Evolutionary conservation across 2,797 vertebrate species (phyloP).

Genomic region (Schizopygopsis pylzovi): DNA sequence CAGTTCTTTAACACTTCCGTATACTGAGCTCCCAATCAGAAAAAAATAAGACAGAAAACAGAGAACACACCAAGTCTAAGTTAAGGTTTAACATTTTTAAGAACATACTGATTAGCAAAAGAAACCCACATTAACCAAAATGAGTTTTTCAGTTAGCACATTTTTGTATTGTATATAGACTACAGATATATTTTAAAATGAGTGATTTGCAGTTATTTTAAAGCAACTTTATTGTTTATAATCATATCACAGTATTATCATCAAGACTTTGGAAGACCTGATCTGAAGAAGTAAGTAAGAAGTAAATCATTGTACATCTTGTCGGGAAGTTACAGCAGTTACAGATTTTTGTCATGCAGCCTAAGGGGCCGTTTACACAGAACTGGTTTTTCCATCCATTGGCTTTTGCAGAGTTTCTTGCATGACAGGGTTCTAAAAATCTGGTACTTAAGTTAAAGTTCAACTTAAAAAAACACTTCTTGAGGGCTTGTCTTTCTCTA

Average conservation of each 20-base stretch:
- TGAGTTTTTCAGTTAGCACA: background rate
- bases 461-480: too few species aligned
- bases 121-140: background rate
- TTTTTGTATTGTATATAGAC: background rate
- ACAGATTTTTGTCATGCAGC: too few species aligned
- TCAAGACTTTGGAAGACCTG: background rate
- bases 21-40: too few species aligned
- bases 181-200: background rate
- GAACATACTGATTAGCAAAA: background rate
- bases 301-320: background rate
- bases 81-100: too few species aligned
- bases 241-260: background rate
- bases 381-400: too few species aligned
- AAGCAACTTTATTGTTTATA: background rate
- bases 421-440: too few species aligned
- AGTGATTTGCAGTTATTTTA: background rate
- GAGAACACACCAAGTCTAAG: background rate
- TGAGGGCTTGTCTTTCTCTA: too few species aligned
- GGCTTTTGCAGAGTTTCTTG: too few species aligned
- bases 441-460: too few species aligned
- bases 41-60: background rate
- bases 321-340: background rate
- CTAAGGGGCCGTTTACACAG: too few species aligned
- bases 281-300: too few species aligned
- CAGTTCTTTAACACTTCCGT: background rate